phyloP scores from a whole-genome alignment of 2,888 invertebrate genomes.

The Schizotus pectinicornis region DNA sequence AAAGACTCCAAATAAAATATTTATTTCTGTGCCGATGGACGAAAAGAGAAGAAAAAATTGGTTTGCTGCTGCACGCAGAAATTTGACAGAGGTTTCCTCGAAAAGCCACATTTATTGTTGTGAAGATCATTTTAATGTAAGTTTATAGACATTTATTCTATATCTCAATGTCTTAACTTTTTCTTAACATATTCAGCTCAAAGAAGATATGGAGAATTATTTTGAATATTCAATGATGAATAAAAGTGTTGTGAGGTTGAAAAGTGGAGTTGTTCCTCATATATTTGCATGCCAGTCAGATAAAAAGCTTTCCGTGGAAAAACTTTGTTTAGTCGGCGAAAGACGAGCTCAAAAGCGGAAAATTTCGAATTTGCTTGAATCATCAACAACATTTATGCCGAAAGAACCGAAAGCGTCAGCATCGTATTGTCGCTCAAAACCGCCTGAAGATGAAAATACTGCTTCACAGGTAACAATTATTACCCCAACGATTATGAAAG shows the following conservation, averaged over 20 bases:
- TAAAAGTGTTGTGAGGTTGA: neutral
- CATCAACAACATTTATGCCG: too few species aligned
- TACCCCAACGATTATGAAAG: too few species aligned
- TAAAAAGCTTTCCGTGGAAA: neutral
- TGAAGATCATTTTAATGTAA: conserved; percentile 9
- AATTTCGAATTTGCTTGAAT: too few species aligned
- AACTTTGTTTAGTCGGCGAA: too few species aligned
- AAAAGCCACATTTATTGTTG: conserved; percentile 2
- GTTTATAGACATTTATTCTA: neutral
- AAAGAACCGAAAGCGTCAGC: too few species aligned
- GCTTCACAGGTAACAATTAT: too few species aligned
- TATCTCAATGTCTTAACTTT: neutral
- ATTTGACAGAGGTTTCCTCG: neutral
- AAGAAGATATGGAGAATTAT: conserved; percentile 3
- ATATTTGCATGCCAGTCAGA: conserved; percentile 1
- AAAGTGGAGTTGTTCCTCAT: neutral
- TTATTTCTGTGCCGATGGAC: neutral
- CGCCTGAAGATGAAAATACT: too few species aligned
- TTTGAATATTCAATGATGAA: neutral
- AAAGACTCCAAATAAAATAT: neutral
- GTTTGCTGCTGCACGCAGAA: neutral
- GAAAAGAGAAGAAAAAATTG: neutral
- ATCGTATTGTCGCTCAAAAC: too few species aligned
- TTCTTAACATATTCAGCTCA: neutral
- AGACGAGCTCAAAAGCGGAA: too few species aligned